These are phyloP conservation scores for Allygus modestus DNA, from an alignment of 2,888 invertebrate genomes.

Conservation along the genomic window DNA sequence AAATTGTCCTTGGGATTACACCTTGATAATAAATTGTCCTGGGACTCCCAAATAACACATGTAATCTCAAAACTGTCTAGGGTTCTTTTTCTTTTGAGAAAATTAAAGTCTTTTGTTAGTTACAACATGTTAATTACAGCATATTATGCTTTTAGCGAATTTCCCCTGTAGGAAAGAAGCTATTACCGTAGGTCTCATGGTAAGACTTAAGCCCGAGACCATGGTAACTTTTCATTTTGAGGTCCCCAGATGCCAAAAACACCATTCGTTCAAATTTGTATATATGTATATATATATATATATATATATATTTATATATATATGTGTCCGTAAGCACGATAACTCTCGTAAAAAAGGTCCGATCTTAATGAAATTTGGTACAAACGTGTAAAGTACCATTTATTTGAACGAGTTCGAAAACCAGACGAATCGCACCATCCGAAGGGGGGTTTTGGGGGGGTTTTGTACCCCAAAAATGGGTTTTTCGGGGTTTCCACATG, in stretches of 20 bases:
- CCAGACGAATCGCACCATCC: not conserved
- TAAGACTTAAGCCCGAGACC: not conserved
- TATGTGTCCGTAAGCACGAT: not conserved
- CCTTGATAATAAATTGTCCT: too few relatives aligned
- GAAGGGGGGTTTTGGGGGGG: not conserved
- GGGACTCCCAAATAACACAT: too few relatives aligned
- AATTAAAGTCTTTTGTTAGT: too few relatives aligned
- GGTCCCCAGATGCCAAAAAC: not conserved
- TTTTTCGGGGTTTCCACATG: not conserved
- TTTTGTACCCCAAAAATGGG: not conserved
- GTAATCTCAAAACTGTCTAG: too few relatives aligned
- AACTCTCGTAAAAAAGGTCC: not conserved
- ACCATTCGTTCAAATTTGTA: not conserved
- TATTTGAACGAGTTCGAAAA: not conserved
- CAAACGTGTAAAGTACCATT: not conserved
- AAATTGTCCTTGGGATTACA: too few relatives aligned
- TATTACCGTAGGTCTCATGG: not conserved
- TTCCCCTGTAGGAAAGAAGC: not conserved
- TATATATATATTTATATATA: not conserved
- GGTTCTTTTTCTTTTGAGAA: too few relatives aligned
- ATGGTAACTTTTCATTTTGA: not conserved
- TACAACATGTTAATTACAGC: too few relatives aligned
- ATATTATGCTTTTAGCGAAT: slow-evolving; percentile 1
- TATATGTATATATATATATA: not conserved
- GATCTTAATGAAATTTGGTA: not conserved